Conservation (phyloP, 2,113 vertebrate genomes). For the Syngnathus typhle region DNA sequence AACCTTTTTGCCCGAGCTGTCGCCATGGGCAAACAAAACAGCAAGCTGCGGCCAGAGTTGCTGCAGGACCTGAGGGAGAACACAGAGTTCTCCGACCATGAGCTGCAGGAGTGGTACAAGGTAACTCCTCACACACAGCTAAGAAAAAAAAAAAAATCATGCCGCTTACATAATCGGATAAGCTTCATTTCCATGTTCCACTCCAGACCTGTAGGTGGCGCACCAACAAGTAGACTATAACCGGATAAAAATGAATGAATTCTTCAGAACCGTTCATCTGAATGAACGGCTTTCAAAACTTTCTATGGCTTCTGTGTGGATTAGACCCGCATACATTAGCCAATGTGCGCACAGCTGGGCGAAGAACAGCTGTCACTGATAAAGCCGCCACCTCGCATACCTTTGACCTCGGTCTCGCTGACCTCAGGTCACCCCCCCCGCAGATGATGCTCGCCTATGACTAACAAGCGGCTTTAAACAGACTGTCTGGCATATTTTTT, state of each 20-base stretch:
- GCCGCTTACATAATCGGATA: background rate
- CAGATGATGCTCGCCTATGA: background rate
- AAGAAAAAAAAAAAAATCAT: background rate
- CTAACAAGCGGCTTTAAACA: background rate
- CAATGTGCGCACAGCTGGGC: background rate
- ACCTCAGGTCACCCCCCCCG: conserved; percentile 3
- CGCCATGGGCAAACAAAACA: conserved; percentile 97
- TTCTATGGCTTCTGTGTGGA: too few relatives aligned
- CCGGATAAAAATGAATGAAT: too few relatives aligned
- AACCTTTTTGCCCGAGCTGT: conserved; percentile 35
- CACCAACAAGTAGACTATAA: too few relatives aligned
- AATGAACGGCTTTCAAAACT: background rate
- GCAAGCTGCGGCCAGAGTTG: conserved; percentile 97
- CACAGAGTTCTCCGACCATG: conserved; percentile 95
- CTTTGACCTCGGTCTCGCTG: conserved; percentile 6
- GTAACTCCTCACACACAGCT: conserved; percentile 30
- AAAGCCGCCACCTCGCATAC: conserved; percentile 11
- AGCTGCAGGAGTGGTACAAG: conserved; percentile 99
- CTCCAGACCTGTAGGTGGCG: too few relatives aligned
- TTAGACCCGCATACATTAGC: conserved; percentile 22
- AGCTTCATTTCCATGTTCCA: background rate
- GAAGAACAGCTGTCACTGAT: conserved; percentile 33
- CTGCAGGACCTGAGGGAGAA: conserved; percentile 96
- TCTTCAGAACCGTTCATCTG: too few relatives aligned
- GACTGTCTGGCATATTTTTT: background rate